A percentile compares a stretch with the other conserved stretches of the same genome.
Conservation (phyloP, 2,113 vertebrate species). For the Marmota flaviventris region DNA sequence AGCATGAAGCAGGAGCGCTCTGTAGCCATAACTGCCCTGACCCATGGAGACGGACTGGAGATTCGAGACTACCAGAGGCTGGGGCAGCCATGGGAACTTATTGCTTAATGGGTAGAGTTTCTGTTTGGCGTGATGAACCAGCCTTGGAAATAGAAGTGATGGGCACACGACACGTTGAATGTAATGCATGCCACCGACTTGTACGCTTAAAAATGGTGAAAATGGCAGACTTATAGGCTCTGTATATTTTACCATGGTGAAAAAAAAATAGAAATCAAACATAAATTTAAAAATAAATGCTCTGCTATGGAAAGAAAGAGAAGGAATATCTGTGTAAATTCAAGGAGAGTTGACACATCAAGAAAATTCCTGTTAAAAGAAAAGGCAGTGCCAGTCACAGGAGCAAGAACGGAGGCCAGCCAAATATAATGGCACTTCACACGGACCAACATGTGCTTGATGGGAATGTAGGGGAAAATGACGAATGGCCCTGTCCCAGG, state of each 20-base stretch:
- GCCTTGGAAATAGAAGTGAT: background rate
- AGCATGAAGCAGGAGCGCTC: background rate
- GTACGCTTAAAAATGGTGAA: background rate
- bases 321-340: background rate
- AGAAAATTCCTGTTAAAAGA: background rate
- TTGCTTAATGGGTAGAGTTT: background rate
- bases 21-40: background rate
- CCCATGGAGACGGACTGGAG: background rate
- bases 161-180: background rate
- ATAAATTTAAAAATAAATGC: background rate
- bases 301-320: background rate
- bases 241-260: background rate
- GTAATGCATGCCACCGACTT: background rate
- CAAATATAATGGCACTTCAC: rapidly evolving
- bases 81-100: background rate
- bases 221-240: background rate
- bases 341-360: background rate
- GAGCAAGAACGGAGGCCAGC: background rate
- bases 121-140: background rate
- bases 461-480: background rate
- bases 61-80: background rate
- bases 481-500: rapidly evolving
- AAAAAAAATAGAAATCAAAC: background rate
- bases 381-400: background rate
- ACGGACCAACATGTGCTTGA: rapidly evolving